Evolutionary conservation across 2,888 invertebrate species (phyloP).

Genomic region (Chrysolina haemoptera): DNA sequence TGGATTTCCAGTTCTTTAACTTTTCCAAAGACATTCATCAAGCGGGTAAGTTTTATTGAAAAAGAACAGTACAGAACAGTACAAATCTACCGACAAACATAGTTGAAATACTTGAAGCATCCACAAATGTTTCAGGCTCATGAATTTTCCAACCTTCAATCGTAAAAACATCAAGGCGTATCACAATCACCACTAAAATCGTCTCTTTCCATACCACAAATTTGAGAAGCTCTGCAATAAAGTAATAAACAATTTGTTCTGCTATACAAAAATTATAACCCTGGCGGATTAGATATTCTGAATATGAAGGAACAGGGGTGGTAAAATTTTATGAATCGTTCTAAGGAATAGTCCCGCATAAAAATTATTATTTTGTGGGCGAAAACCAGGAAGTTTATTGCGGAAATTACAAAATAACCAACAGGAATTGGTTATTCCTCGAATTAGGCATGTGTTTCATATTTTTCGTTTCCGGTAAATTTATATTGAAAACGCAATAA

Average conservation of each 20-base stretch:
- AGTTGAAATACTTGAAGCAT: background rate
- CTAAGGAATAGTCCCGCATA: background rate
- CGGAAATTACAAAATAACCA: background rate
- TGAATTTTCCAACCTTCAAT: background rate
- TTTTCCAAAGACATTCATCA: too few species aligned
- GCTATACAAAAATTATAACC: slow-evolving; percentile 6
- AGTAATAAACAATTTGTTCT: slow-evolving; percentile 19
- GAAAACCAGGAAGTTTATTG: background rate
- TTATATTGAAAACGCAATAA: too few species aligned
- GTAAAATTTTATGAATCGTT: slow-evolving; percentile 15
- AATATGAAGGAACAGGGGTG: slow-evolving; percentile 9
- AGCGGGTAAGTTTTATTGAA: too few species aligned
- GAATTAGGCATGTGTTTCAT: too few species aligned
- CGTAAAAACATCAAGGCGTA: background rate
- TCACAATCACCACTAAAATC: background rate
- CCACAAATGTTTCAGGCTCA: background rate
- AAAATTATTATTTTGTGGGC: slow-evolving; percentile 15
- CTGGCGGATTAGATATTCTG: slow-evolving; percentile 2
- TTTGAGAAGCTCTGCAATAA: slow-evolving; percentile 4
- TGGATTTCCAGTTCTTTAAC: too few species aligned
- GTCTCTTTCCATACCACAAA: background rate
- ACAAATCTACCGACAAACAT: too few species aligned
- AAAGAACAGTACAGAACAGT: too few species aligned
- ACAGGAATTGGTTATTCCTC: background rate
- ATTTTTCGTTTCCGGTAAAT: too few species aligned